A percentile compares a stretch with the other conserved stretches of the same genome.
These are phyloP conservation scores for Ochropleura leucogaster DNA, from an alignment of 2,888 invertebrate genomes.

Conservation along the genomic window DNA sequence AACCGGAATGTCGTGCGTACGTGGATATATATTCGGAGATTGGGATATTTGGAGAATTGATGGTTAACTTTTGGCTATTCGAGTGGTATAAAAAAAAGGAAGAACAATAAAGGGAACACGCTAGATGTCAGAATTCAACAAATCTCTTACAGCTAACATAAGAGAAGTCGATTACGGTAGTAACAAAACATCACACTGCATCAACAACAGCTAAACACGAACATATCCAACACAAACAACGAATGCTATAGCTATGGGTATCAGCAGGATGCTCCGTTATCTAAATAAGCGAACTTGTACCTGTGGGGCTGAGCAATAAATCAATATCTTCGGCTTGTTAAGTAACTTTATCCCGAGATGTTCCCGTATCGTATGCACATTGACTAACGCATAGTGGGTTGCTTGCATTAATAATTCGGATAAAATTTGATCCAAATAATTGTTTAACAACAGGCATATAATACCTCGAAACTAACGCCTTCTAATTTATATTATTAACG, in stretches of 20 bases:
- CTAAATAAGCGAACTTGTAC: slow-evolving; percentile 74
- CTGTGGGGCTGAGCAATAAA: slow-evolving; percentile 81
- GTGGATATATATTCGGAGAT: background rate
- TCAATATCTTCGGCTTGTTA: slow-evolving; percentile 86
- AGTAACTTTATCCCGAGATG: slow-evolving; percentile 85
- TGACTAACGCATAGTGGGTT: slow-evolving; percentile 71
- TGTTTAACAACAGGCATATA: background rate
- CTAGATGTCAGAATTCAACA: background rate
- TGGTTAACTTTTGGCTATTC: background rate
- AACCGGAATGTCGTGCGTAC: background rate
- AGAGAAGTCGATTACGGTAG: background rate
- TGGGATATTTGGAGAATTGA: background rate
- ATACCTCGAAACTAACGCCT: background rate
- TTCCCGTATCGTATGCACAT: slow-evolving; percentile 81
- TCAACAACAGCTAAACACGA: slow-evolving; percentile 16
- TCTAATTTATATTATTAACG: too few relatives aligned
- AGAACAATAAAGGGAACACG: background rate
- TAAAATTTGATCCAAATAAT: slow-evolving; percentile 16
- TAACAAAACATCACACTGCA: background rate
- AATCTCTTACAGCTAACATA: background rate
- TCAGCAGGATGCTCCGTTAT: slow-evolving; percentile 47
- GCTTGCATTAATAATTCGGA: background rate
- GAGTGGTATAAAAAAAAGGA: background rate
- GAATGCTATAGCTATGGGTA: slow-evolving; percentile 17
- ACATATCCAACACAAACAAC: slow-evolving; percentile 39